Conservation (phyloP, 2,797 vertebrate genomes). For the Aplochiton taeniatus region DNA sequence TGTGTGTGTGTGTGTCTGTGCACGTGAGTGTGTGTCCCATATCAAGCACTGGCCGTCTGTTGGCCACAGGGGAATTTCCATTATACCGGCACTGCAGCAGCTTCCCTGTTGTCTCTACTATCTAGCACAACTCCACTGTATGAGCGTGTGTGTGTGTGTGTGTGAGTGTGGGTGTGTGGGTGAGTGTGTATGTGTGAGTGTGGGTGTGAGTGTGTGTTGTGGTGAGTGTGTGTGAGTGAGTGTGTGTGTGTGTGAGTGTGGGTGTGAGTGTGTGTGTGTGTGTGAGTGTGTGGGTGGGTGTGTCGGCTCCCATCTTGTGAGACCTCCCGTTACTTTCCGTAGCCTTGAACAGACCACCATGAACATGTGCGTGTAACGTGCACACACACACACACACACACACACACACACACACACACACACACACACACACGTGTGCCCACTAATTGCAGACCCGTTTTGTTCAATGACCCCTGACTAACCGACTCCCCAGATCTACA, state of each 20-base stretch:
- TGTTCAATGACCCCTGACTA: neutral
- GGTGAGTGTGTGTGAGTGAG: neutral
- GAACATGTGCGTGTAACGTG: neutral
- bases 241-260: constrained; percentile 10
- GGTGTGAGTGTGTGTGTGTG: constrained; percentile 9
- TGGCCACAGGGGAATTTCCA: constrained; percentile 37
- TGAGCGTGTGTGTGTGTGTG: constrained; percentile 7
- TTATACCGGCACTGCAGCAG: constrained; percentile 24
- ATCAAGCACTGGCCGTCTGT: constrained; percentile 52
- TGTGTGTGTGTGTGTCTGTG: neutral
- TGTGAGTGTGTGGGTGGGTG: neutral
- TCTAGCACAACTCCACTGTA: no score
- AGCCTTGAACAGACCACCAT: neutral
- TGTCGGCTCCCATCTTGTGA: no score
- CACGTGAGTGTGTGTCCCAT: constrained; percentile 20
- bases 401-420: neutral
- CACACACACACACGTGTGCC: neutral
- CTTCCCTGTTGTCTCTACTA: neutral
- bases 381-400: neutral
- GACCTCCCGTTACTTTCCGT: no score
- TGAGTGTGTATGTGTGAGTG: constrained; percentile 10
- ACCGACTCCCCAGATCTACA: neutral
- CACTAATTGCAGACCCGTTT: neutral
- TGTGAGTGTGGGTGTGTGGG: constrained; percentile 4
- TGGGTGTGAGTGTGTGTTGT: neutral